These are phyloP conservation scores for Monopterus albus DNA, from an alignment of 2,113 vertebrate species.

Conservation along the genomic window DNA sequence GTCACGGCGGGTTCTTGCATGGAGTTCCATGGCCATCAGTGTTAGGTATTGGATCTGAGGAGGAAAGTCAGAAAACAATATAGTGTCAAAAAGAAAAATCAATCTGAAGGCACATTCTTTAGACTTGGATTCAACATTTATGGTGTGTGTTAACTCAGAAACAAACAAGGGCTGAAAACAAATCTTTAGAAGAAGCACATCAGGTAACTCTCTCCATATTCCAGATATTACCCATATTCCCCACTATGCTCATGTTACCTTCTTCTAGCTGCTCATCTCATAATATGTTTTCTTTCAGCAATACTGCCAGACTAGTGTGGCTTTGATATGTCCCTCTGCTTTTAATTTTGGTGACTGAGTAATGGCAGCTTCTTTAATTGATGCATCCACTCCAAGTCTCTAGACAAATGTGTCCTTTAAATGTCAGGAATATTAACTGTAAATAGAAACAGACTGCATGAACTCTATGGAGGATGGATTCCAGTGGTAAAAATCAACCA, in stretches of 20 bases:
- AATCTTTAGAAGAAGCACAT: not conserved
- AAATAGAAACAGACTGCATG: not conserved
- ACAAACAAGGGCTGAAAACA: no score
- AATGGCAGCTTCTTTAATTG: no score
- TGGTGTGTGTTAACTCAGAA: no score
- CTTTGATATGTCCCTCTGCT: no score
- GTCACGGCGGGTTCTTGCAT: constrained; percentile 93
- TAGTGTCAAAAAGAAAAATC: not conserved
- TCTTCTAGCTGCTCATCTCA: not conserved
- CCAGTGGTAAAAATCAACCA: constrained; percentile 1
- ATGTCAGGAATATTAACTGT: not conserved
- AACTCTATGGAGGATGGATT: not conserved
- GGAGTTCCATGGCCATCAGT: constrained; percentile 95
- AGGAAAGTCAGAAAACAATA: not conserved
- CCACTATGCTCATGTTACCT: no score
- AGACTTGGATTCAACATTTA: not conserved
- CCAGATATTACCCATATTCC: not conserved
- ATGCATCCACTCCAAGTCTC: no score
- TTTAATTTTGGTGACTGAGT: no score
- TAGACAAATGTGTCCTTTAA: no score
- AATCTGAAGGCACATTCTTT: not conserved
- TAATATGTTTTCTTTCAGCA: no score
- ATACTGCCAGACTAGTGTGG: no score
- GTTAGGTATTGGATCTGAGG: constrained; percentile 92
- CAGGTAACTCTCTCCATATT: not conserved